Evolutionary conservation across 1,140 invertebrate genomes (phyloP), one percentile per base, ranked within the genome.

Genomic region (Linepithema humile): DNA sequence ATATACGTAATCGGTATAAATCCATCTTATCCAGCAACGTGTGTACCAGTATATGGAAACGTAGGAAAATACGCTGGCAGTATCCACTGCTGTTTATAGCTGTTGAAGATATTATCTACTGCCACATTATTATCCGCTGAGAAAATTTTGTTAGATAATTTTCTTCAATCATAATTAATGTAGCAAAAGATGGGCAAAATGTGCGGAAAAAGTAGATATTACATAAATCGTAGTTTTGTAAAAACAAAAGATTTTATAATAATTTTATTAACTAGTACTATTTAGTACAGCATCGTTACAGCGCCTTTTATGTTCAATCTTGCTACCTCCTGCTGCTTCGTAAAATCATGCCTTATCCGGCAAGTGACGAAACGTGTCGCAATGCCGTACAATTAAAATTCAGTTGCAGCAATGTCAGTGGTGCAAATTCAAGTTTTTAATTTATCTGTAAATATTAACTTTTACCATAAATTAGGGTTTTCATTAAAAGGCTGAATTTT

Each of bases 311-410:
- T 26, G 9, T 60, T 45, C 17, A 50, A 40, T 50, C 43, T 75
- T 2, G n/a, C 38, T 7, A 3, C 6, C 40, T 23, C 7, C 40
- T n/a, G 35, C 32, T 23, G 7, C 40, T 67, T 75, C 12, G 20
- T 29, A 35, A 62, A n/a, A 35, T 38, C 23, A 2, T 32, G 3
- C 9, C 12, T 38, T 62, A 64, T 26, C 20, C 10, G 23, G 35
- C 29, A 62, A 50, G 3, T 38, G 40, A 23, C 57, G n/a, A 64
- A 23, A 5, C 12, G 6, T 45, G 17, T 38, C 69, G 69, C 69
- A 72, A 72, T 55, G 17, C 10, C 38, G 38, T 74, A 75, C 12
- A 64, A 64, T 64, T 45, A 60, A 62, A 15, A 9, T 12, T 6
- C 26, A 20, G 2, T 55, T 38, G 32, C 69, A 38, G 38, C 69